Evolutionary conservation across 2,888 invertebrate species (phyloP), one percentile per base, ranked within the genome.

Genomic region (Drosophila leonis): DNA sequence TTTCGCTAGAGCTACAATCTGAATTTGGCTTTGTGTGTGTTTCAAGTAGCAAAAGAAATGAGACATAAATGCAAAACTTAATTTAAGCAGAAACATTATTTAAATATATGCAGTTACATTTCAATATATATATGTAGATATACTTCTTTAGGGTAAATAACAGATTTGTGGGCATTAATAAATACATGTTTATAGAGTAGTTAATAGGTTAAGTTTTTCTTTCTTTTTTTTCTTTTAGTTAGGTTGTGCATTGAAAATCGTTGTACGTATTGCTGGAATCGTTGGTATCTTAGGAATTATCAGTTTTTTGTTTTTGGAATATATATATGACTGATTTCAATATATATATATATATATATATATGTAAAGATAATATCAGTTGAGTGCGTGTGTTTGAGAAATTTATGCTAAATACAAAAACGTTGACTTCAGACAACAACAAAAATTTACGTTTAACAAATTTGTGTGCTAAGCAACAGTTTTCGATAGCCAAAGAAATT

Each of bases 231-330:
- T n/a, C n/a, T 37, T 57, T 18, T 49, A 49, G 59, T 66, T 54
- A 42, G 44, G 44, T 65, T 57, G 65, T 77, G 77, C 72, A 67
- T 67, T 56, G 57, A 70, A 77, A 78, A 75, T 83, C 75, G 82
- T 86, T 86, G 87, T 86, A 87, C 84, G 72, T 77, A 66, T 78
- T 78, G 71, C 77, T 81, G 84, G 87, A 87, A 87, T 86, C 62
- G 75, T 83, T 87, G 84, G 80, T 83, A 52, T 77, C 83, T 87
- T 83, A 87, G 78, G 71, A 84, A 78, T 84, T 80, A 87, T 83
- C 77, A 83, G 76, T 73, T 72, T 31, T 15, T 41, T 9, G 44
- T 35, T 48, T 48, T 65, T 78, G 72, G 75, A 70, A 77, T 76
- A 76, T 39, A 76, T 44, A 61, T 48, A 46, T 59, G 59, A 67